Evolutionary conservation across 2,113 vertebrate species (phyloP).

Genomic region (Lates calcarifer): DNA sequence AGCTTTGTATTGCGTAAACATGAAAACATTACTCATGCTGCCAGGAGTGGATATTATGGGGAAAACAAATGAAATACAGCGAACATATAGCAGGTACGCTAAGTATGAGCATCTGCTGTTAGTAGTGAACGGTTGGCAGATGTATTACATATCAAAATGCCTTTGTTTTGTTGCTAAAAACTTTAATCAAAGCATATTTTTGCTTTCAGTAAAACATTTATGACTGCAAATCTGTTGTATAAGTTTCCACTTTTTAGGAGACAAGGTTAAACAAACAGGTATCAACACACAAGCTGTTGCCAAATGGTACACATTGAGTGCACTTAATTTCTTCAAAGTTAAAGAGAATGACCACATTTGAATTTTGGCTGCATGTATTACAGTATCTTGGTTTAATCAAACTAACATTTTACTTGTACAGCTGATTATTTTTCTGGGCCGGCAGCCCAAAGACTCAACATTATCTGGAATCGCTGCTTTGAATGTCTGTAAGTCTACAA

Average conservation of each 20-base stretch:
- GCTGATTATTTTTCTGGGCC: constrained; percentile 31
- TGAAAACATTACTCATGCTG: neutral
- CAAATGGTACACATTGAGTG: neutral
- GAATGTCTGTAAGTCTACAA: neutral
- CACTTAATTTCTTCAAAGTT: neutral
- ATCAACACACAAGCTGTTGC: neutral
- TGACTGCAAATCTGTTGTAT: neutral
- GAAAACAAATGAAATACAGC: neutral
- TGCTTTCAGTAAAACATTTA: neutral
- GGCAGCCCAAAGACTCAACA: constrained; percentile 30
- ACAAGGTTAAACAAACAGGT: neutral
- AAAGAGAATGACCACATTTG: neutral
- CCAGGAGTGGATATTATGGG: neutral
- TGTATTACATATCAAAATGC: no score
- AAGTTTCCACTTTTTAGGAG: neutral
- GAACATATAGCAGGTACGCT: neutral
- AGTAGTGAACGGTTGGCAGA: neutral
- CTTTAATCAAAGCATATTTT: neutral
- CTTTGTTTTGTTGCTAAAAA: neutral
- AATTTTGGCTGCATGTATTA: constrained; percentile 10
- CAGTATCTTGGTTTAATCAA: constrained; percentile 28
- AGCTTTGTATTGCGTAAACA: neutral
- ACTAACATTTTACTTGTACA: neutral
- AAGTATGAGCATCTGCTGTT: neutral
- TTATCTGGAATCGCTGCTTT: constrained; percentile 33